A percentile compares a stretch with the other conserved stretches of the same genome.
phyloP scores from a whole-genome alignment of 53 echinoderm and acorn worm species.

The Hippasteria phrygiana region DNA sequence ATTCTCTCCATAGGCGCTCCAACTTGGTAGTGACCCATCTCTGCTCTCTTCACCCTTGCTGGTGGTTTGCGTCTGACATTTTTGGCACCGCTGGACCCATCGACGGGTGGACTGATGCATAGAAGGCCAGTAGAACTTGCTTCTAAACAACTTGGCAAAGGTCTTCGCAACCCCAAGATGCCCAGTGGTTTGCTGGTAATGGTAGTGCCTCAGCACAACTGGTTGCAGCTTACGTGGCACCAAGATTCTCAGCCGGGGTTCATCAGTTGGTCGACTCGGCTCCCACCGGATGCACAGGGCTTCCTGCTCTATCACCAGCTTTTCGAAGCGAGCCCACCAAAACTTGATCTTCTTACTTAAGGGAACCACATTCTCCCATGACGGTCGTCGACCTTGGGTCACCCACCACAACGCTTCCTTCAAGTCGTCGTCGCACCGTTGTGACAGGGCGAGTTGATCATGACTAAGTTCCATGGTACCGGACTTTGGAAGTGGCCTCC shows the following conservation, averaged over 20 bases:
- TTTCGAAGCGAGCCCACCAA: constrained; percentile 45
- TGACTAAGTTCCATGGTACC: neutral
- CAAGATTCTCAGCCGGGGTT: constrained; percentile 31
- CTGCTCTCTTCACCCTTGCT: neutral
- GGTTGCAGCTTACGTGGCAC: constrained; percentile 34
- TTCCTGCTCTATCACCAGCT: constrained; percentile 18
- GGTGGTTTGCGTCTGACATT: constrained; percentile 23
- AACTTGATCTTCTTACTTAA: constrained; percentile 12
- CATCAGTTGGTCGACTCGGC: neutral
- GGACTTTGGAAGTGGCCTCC: neutral
- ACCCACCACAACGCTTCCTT: neutral
- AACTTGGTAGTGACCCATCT: neutral
- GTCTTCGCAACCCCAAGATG: constrained; percentile 48
- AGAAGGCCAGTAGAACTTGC: constrained; percentile 30
- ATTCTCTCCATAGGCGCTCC: constrained; percentile 24
- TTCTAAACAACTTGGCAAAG: constrained; percentile 13
- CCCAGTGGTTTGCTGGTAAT: constrained; percentile 41
- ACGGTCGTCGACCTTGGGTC: neutral
- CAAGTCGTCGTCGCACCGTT: constrained; percentile 19
- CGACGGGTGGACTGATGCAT: constrained; percentile 26
- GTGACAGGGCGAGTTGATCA: neutral
- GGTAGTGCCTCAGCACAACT: neutral
- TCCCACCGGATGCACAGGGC: constrained; percentile 53
- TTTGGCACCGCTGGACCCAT: constrained; percentile 32
- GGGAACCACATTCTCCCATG: constrained; percentile 21